Conservation (phyloP, 2,797 vertebrate species). For the Sciaenops ocellatus region DNA sequence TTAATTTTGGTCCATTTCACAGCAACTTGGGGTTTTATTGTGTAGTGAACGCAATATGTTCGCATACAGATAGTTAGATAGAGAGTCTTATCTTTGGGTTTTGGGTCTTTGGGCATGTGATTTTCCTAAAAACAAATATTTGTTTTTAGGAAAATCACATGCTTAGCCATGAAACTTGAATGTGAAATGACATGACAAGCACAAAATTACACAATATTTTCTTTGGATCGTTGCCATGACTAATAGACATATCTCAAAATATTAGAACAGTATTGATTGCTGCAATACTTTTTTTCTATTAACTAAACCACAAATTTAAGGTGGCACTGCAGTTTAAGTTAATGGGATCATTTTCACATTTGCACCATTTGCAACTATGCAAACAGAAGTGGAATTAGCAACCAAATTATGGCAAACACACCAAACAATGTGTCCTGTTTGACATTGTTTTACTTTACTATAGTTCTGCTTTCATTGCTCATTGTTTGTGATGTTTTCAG, state of each 20-base stretch:
- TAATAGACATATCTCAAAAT: too few relatives aligned
- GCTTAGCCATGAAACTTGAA: neutral
- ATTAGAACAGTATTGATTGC: neutral
- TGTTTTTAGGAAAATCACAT: neutral
- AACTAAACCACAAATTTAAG: neutral
- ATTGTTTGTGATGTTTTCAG: neutral
- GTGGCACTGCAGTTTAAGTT: neutral
- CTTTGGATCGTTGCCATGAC: neutral
- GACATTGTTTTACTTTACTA: neutral
- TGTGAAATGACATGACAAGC: neutral
- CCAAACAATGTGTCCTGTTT: neutral
- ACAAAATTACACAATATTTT: neutral
- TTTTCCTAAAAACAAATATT: too few relatives aligned
- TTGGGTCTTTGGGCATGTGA: too few relatives aligned
- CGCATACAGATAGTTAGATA: neutral
- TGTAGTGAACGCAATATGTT: neutral
- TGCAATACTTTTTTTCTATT: neutral
- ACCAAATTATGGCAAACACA: neutral
- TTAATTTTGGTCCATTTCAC: neutral
- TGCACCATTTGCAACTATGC: neutral
- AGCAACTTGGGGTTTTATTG: neutral
- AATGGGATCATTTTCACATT: neutral
- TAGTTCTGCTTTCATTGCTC: neutral
- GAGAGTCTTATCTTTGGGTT: neutral
- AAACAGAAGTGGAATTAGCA: neutral